Conservation (phyloP, 1,140 invertebrate genomes). For the Drosophila eugracilis region DNA sequence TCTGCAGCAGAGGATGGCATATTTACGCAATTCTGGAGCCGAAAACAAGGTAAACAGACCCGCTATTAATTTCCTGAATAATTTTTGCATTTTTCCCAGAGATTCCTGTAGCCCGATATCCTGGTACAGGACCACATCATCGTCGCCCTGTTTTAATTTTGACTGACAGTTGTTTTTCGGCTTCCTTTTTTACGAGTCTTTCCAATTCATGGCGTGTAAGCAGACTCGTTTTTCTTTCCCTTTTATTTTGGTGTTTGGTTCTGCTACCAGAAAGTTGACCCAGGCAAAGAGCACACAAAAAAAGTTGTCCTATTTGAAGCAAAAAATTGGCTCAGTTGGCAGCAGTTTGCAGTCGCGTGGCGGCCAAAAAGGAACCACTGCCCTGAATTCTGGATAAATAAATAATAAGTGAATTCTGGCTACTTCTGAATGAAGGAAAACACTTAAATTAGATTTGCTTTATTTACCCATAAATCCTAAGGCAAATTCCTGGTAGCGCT, state of each 20-base stretch:
- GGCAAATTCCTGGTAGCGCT: conserved; percentile 2
- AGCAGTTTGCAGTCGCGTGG: conserved; percentile 32
- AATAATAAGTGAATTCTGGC: conserved; percentile 3
- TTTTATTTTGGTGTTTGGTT: conserved; percentile 7
- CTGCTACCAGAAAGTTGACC: conserved; percentile 47
- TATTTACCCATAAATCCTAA: conserved; percentile 29
- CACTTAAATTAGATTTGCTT: conserved; percentile 3
- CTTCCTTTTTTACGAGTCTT: no score
- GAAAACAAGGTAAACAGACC: conserved; percentile 59
- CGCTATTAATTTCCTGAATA: conserved; percentile 47
- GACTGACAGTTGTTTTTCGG: conserved; percentile 66
- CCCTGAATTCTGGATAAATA: conserved; percentile 10
- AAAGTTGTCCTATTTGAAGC: conserved; percentile 49
- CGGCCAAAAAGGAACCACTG: conserved; percentile 6
- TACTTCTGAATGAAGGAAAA: conserved; percentile 9
- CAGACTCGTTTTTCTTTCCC: not conserved
- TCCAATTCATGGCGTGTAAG: conserved; percentile 38
- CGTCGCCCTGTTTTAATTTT: conserved; percentile 53
- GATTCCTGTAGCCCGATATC: conserved; percentile 14
- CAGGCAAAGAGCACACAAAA: conserved; percentile 37
- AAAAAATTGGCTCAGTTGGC: conserved; percentile 54
- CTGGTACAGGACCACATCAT: conserved; percentile 22
- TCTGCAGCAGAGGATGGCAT: not conserved
- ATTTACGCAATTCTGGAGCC: conserved; percentile 63
- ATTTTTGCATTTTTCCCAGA: conserved; percentile 50